Base-by-base conservation (phyloP, 30 jellyfish, hydroid and myxozoan genomes). In the Catostylus mosaicus region DNA sequence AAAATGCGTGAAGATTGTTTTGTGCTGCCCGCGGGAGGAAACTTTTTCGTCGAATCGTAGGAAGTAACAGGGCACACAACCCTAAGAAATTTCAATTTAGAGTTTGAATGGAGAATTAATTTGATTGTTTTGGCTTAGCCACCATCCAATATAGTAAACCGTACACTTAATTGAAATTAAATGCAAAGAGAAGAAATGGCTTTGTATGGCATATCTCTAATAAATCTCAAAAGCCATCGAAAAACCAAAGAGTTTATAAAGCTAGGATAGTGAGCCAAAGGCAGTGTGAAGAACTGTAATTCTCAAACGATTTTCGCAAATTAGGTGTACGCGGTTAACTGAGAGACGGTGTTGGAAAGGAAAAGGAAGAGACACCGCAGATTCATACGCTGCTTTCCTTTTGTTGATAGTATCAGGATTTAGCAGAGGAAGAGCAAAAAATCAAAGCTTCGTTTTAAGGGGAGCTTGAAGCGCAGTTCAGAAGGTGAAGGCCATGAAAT, bases 91-190 rank as follows among this genome's bases (percentile, higher is more conserved):
- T 77, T 35, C 88, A 77, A 35, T 56, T 36, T 26, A 16, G 47
- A 29, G 88, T 61, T 76, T 76, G 76, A 76, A 60, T 56, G 87
- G 35, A 70, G 88, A 77, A 77, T 77, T 60, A 77, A 77, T 43
- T 70, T 43, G n/a, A 57, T 77, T 77, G 88, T 77, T 77, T 48
- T 9, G 78, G 69, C 37, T 77, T 56, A 77, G 88, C 88, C 88
- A 77, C 68, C 88, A 77, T 77, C 72, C 78, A 77, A 77, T 77
- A 77, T 77, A n/a, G 60, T 6, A 23, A 61, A 38, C 61, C 59
- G 88, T 27, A 36, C 48, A 3, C 88, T 57, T 77, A 60, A 59
- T 77, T 57, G 88, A 77, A 51, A 77, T 77, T 77, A 77, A 77
- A 77, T 77, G 88, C n/a, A 59, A 34, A 26, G 30, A 30, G 45